These are phyloP conservation scores for Subanguina moxae DNA, from an alignment of 1,140 invertebrate genomes.

Conservation along the genomic window DNA sequence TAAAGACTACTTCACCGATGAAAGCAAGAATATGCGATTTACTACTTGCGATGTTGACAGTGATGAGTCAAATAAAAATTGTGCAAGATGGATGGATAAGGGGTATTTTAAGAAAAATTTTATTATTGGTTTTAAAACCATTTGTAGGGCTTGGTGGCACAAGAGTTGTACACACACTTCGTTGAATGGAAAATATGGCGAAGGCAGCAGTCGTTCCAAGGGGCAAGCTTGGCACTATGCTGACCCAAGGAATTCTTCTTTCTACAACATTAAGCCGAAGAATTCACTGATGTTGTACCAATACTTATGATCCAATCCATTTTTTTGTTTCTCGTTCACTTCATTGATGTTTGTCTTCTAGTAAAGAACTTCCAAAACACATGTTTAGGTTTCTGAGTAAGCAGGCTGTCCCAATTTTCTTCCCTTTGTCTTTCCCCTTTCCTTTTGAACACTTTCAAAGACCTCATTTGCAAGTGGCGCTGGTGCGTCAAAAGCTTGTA, in stretches of 20 bases:
- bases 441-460: no score
- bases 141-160: constrained; percentile 24
- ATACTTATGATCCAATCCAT: neutral
- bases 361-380: no score
- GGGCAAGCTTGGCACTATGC: neutral
- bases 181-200: constrained; percentile 16
- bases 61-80: constrained; percentile 12
- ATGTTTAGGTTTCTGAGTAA: no score
- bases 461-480: no score
- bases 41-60: constrained; percentile 20
- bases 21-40: constrained; percentile 5
- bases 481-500: no score
- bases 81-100: constrained; percentile 2
- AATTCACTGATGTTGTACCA: constrained; percentile 19
- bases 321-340: no score
- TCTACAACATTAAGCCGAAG: constrained; percentile 19
- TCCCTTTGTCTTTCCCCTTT: no score
- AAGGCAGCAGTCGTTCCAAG: neutral
- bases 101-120: neutral
- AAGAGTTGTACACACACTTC: constrained; percentile 1
- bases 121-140: neutral
- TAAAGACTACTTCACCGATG: neutral
- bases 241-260: neutral
- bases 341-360: no score
- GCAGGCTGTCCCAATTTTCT: no score